Percentiles rank a stretch among this genome's conserved stretches.
Evolutionary conservation across 1,140 invertebrate genomes (phyloP).

Genomic region (Araneus ventricosus): DNA sequence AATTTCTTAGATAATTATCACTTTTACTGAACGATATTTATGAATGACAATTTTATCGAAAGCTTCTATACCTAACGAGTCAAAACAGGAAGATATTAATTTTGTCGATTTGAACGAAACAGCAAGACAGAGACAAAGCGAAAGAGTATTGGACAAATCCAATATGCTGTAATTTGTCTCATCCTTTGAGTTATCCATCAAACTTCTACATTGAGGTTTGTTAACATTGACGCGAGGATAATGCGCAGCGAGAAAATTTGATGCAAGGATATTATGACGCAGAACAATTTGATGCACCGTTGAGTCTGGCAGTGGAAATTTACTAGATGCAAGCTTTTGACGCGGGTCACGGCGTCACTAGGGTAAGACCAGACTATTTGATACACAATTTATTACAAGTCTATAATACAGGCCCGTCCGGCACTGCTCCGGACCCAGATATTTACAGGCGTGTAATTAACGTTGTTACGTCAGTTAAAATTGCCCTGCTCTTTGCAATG

Average conservation of each 20-base stretch:
- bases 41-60: no score
- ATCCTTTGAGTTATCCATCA: constrained; percentile 19
- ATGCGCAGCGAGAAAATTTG: constrained; percentile 45
- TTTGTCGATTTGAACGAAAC: not conserved
- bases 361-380: constrained; percentile 34
- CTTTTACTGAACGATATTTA: no score
- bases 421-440: not conserved
- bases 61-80: no score
- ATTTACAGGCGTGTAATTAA: constrained; percentile 43
- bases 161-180: not conserved
- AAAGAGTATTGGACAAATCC: not conserved
- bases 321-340: constrained; percentile 25
- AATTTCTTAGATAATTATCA: no score
- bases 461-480: constrained; percentile 35
- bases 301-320: constrained; percentile 18
- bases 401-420: not conserved
- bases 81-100: not conserved
- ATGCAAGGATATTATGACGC: constrained; percentile 27
- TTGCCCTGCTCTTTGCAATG: constrained; percentile 29
- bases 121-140: not conserved
- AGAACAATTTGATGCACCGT: constrained; percentile 42
- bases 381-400: constrained; percentile 46
- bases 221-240: constrained; percentile 51
- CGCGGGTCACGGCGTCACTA: not conserved
- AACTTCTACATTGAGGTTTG: constrained; percentile 48